Evolutionary conservation across 2,888 invertebrate genomes (phyloP).

Genomic region (Caenorhabditis sp.): DNA sequence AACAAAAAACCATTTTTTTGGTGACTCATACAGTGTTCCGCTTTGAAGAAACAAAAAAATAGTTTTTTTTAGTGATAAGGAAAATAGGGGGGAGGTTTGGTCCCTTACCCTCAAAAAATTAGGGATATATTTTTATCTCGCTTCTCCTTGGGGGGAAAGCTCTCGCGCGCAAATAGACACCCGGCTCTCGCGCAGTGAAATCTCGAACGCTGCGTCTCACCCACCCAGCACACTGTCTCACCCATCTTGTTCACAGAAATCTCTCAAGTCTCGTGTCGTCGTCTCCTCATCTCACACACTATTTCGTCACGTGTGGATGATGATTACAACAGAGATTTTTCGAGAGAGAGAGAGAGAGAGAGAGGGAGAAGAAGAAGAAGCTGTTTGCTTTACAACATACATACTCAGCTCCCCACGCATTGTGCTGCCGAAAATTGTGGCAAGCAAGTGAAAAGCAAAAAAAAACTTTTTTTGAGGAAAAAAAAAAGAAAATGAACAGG

Average conservation of each 20-base stretch:
- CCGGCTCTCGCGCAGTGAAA: not conserved
- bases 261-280: not conserved
- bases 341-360: not conserved
- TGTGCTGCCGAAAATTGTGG: not conserved
- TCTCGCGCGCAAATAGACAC: not conserved
- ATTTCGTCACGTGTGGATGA: not conserved
- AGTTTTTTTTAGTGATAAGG: no score
- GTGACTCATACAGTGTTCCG: not conserved
- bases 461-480: not conserved
- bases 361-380: constrained; percentile 1
- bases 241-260: constrained; percentile 3
- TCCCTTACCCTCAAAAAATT: no score
- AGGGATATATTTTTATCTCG: no score
- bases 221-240: not conserved
- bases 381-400: constrained; percentile 45
- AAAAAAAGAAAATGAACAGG: not conserved
- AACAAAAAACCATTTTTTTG: not conserved
- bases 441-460: not conserved
- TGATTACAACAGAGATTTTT: not conserved
- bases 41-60: not conserved
- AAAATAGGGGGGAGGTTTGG: no score
- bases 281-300: constrained; percentile 1
- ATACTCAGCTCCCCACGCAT: constrained; percentile 3
- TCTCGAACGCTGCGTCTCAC: not conserved
- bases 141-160: no score